Evolutionary conservation across 2,888 invertebrate species (phyloP).

Genomic region (Eulithis prunata): DNA sequence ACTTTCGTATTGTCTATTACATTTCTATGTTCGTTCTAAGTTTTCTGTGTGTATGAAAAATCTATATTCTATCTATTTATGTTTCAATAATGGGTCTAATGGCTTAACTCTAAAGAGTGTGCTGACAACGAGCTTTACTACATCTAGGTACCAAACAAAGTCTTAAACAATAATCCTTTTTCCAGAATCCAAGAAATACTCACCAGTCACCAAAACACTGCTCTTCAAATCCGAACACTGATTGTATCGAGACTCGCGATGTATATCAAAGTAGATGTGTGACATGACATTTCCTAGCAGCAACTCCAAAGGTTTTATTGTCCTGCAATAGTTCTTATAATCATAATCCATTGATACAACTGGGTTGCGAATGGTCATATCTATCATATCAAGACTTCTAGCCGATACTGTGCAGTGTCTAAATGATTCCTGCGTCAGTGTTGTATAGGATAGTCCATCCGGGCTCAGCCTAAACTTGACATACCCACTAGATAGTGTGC

Average conservation of each 20-base stretch:
- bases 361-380: conserved; percentile 59
- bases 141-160: no score
- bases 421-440: conserved; percentile 80
- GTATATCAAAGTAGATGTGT: conserved; percentile 72
- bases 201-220: conserved; percentile 75
- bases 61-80: no score
- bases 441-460: conserved; percentile 73
- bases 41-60: no score
- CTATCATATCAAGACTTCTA: conserved; percentile 62
- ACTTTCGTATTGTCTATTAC: no score
- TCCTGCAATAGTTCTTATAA: conserved; percentile 74
- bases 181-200: conserved; percentile 36
- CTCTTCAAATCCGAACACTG: conserved; percentile 70
- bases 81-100: no score
- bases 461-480: conserved; percentile 76
- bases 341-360: conserved; percentile 64
- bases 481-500: conserved; percentile 63
- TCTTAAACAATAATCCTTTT: background rate
- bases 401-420: conserved; percentile 77
- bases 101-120: no score
- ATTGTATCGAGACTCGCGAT: conserved; percentile 71
- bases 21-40: no score
- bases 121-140: no score
- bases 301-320: conserved; percentile 79
- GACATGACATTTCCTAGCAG: conserved; percentile 64